Evolutionary conservation across 2,797 vertebrate genomes (phyloP).

Genomic region (Perodicticus potto): DNA sequence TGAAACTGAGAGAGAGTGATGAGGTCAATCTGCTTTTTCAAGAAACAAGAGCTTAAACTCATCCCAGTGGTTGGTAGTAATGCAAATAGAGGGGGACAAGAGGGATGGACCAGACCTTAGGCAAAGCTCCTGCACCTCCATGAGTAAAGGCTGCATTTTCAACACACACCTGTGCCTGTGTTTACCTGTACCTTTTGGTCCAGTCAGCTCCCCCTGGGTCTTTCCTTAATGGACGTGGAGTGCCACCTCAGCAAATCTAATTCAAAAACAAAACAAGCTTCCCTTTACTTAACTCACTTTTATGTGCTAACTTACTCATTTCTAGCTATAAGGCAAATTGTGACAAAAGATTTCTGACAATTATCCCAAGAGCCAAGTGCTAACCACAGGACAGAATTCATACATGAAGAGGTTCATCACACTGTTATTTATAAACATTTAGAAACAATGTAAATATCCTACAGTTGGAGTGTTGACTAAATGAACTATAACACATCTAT

Average conservation of each 20-base stretch:
- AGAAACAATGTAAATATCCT: not conserved
- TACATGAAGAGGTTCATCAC: not conserved
- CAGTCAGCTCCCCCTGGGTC: not conserved
- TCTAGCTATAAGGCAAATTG: conserved; percentile 9
- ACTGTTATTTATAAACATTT: not conserved
- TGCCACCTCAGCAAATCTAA: not conserved
- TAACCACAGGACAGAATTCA: not conserved
- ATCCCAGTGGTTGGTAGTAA: not conserved
- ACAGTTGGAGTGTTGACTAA: not conserved
- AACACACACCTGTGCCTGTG: fast-evolving
- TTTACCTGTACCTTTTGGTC: not conserved
- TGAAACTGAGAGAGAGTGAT: not conserved
- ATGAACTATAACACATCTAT: not conserved
- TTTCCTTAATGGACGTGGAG: not conserved
- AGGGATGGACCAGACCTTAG: too few species aligned
- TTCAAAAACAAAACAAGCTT: conserved; percentile 5
- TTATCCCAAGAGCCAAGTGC: not conserved
- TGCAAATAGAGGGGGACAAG: not conserved
- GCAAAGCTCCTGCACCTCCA: too few species aligned
- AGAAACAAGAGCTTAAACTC: not conserved
- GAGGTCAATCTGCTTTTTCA: not conserved
- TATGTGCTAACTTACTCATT: conserved; percentile 34
- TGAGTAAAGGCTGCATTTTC: not conserved
- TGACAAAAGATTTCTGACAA: conserved; percentile 14
- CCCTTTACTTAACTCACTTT: conserved; percentile 16